Evolutionary conservation across 2,113 vertebrate species (phyloP), one percentile per base, ranked within the genome.

Genomic region (Neogobius melanostomus): DNA sequence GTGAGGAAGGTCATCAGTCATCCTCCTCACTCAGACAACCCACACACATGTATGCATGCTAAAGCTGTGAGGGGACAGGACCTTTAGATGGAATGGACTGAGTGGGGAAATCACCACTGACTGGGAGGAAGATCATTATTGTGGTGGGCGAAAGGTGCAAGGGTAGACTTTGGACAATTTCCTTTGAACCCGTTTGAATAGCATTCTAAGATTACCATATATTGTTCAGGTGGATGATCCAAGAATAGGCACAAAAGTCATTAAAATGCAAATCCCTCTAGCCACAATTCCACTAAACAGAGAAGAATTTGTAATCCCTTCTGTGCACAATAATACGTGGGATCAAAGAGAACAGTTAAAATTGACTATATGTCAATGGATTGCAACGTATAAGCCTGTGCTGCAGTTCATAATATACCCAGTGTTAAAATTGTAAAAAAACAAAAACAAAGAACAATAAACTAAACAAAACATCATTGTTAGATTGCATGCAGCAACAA

Each of bases 1-100:
- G 88, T 88, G 61, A 83, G 79, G 66, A 46, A 77, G 69, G 44
- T 72, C 85, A 85, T 90, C 89, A 76, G 82, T 87, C 85, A 85
- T 71, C 52, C 54, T 63, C 59, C 70, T 68, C 47, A 14, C 49
- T 73, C 65, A 3, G 1, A 56, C 28, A 28, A 57, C 66, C 21
- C 49, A 67, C 74, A 57, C 77, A 73, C 36, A 48, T 59, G 61
- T 49, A 51, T 11, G 9, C 46, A 47, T 7, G 46, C 46, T 47
- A 36, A 36, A 36, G 53, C 53, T 56, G 8, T 28, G 17, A 16
- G 28, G 56, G 56, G 56, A 47, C 46, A 8, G 46, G 66, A 67
- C 65, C 61, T 49, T n/a, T 16, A 46, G 9, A n/a, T 5, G 11
- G 75, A 85, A 82, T 74, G 81, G 70, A 72, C 44, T 15, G 57